phyloP scores from a whole-genome alignment of 1,140 invertebrate genomes.

The Leptinotarsa texana region DNA sequence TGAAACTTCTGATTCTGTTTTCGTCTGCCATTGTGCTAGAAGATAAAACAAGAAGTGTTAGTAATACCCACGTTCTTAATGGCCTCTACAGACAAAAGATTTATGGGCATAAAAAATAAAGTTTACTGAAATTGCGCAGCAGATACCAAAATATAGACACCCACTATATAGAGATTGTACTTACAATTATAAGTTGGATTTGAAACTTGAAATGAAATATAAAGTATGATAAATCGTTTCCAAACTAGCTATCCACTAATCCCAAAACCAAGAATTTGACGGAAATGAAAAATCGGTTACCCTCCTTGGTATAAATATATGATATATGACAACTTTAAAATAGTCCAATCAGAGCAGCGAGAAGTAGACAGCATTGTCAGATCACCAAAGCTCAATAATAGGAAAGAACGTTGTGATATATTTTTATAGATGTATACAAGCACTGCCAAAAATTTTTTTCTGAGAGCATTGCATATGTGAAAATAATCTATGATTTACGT shows the following conservation, averaged over 20 bases:
- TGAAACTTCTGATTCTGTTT: constrained; percentile 54
- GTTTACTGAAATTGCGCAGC: constrained; percentile 12
- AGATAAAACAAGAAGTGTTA: neutral
- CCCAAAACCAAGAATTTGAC: neutral
- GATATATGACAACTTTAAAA: constrained; percentile 28
- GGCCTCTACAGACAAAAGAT: constrained; percentile 9
- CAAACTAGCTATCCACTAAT: neutral
- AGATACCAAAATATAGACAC: neutral
- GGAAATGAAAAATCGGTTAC: constrained; percentile 26
- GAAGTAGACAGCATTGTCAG: too few species aligned
- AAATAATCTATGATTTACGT: too few species aligned
- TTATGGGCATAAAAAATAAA: constrained; percentile 1
- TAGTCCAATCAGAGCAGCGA: neutral
- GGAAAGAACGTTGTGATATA: too few species aligned
- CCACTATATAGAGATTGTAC: neutral
- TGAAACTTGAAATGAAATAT: constrained; percentile 11
- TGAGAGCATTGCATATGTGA: too few species aligned
- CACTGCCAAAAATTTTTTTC: too few species aligned
- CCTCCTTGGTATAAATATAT: constrained; percentile 6
- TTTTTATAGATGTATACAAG: too few species aligned
- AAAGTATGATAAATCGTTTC: constrained; percentile 2
- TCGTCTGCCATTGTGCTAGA: constrained; percentile 50
- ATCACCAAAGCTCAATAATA: too few species aligned
- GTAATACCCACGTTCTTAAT: constrained; percentile 12
- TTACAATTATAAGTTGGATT: neutral